A percentile compares a stretch with the other conserved stretches of the same genome.
These are phyloP conservation scores for Sebastes diaconus DNA, from an alignment of 2,797 vertebrate genomes.

Conservation along the genomic window DNA sequence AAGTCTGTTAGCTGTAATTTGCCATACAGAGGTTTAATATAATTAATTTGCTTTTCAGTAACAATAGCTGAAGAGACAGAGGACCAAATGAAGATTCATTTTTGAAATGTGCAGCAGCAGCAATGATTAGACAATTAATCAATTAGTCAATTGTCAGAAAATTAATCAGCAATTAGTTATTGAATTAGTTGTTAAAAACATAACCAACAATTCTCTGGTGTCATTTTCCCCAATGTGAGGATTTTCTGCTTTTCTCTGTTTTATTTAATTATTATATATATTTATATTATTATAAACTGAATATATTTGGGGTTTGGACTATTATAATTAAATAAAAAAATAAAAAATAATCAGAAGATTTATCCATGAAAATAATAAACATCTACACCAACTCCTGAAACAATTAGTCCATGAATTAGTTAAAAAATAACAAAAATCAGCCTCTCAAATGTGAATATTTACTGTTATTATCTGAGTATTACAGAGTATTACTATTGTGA, in stretches of 20 bases:
- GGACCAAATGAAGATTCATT: neutral
- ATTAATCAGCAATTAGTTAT: too few species aligned
- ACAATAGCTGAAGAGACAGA: neutral
- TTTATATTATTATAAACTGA: neutral
- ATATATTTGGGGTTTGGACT: neutral
- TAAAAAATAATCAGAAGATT: neutral
- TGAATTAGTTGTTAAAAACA: neutral
- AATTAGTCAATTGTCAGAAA: too few species aligned
- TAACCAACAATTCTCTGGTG: neutral
- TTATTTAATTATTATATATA: neutral
- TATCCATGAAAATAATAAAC: neutral
- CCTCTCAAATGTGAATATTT: neutral
- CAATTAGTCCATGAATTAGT: neutral
- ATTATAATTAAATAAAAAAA: too few species aligned
- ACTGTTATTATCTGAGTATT: neutral
- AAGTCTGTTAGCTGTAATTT: neutral
- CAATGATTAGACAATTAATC: neutral
- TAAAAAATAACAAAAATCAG: neutral
- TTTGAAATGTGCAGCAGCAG: neutral
- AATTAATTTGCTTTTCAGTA: neutral
- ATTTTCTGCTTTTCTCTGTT: neutral
- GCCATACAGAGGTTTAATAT: neutral
- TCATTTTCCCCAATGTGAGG: neutral
- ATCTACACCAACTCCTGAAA: neutral
- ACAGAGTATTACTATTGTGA: neutral